Base-by-base conservation (phyloP, 1,140 invertebrate species). In the Drosophila guanche region DNA sequence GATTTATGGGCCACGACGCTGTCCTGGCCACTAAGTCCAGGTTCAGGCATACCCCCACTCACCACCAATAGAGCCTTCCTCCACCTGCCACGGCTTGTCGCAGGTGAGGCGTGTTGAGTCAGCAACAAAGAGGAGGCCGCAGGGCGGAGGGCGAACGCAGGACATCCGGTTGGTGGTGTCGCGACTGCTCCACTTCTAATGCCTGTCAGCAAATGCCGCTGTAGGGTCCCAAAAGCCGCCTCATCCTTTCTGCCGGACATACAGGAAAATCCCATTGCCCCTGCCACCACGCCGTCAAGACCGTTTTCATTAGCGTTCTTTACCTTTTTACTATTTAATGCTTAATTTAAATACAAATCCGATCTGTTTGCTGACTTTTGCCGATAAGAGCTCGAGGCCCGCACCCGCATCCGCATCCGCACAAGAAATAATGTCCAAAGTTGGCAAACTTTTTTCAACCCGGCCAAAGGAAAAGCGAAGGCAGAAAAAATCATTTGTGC, bases 341-440 rank as follows among this genome's bases (percentile, higher is more conserved):
- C 77, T 80, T 86, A 86, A 85, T 86, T 85, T 77, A 86, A 86
- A 70, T 79, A 86, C 81, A 85, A 86, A 69, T 85, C 73, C 72
- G 81, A 86, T 86, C 76, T 85, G 73, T 63, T 77, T 46, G 81
- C 80, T 80, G 80, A 86, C 76, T 85, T 77, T 85, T 76, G 63
- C 69, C 76, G 80, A 85, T 85, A 85, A 85, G 80, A 37, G 33
- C 16, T 20, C 33, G 33, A 0, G 33, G 10, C 25, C 25, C 25
- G 25, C 25, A 27, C 25, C 65, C 23, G 51, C 63, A 50, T 1
- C 16, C 16, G 16, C 16, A 20, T 1, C 16, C 16, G 16, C 16
- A 20, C 46, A 46, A 61, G 56, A 77, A 85, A 76, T 80, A 52
- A 86, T 85, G 63, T 53, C 67, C 48, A 80, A 80, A 86, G 53